These are phyloP conservation scores for Chloropsis hardwickii DNA, from an alignment of 2,113 vertebrate species.

Conservation along the genomic window DNA sequence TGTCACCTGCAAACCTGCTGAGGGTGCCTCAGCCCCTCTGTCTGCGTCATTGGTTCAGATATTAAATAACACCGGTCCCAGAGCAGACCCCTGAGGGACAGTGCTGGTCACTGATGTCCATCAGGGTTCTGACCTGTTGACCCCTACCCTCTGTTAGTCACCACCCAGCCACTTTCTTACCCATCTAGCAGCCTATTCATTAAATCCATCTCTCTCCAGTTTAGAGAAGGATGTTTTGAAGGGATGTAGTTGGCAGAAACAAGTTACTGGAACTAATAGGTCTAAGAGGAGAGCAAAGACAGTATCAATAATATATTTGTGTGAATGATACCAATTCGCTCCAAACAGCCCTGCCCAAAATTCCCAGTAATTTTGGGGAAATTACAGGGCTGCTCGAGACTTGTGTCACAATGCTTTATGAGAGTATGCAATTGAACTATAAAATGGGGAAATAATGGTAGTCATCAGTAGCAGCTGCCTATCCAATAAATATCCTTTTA, in stretches of 20 bases:
- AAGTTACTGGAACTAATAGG: background rate
- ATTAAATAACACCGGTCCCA: background rate
- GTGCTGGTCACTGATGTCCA: background rate
- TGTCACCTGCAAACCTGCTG: background rate
- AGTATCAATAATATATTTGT: background rate
- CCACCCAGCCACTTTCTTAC: background rate
- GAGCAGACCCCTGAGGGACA: no score
- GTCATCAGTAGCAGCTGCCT: background rate
- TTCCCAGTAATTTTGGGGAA: background rate
- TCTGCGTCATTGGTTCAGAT: no score
- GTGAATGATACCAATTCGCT: background rate
- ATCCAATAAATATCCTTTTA: background rate
- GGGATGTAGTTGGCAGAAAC: background rate
- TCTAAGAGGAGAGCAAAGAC: background rate
- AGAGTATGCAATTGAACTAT: background rate
- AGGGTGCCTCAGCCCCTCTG: no score
- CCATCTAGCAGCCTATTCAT: background rate
- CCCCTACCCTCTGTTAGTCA: background rate
- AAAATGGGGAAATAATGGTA: slow-evolving; percentile 1
- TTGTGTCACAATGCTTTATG: background rate
- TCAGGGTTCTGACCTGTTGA: background rate
- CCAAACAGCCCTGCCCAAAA: background rate
- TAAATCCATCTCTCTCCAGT: background rate
- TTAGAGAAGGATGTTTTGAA: background rate
- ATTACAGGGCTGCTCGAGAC: background rate